Conservation (phyloP, 2,888 invertebrate genomes). For the Imbricaverruca yamaguchii region DNA sequence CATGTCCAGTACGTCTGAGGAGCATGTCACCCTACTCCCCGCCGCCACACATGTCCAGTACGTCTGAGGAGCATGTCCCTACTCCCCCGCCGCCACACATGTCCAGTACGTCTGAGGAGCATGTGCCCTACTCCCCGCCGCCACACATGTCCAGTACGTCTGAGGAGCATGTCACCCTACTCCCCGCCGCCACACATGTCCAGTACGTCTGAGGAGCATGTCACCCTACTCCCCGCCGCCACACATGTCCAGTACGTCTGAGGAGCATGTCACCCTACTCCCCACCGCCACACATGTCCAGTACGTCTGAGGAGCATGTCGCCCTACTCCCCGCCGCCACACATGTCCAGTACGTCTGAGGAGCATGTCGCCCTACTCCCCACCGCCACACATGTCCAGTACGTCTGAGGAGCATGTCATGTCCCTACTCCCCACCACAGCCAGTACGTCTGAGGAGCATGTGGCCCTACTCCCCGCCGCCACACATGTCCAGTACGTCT, state of each 20-base stretch:
- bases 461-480: slow-evolving; percentile 83
- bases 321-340: slow-evolving; percentile 82
- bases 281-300: slow-evolving; percentile 87
- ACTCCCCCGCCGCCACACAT: slow-evolving; percentile 84
- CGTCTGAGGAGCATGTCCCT: slow-evolving; percentile 64
- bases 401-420: slow-evolving; percentile 59
- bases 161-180: slow-evolving; percentile 72
- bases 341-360: slow-evolving; percentile 65
- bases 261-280: slow-evolving; percentile 78
- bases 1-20: slow-evolving; percentile 62
- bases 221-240: slow-evolving; percentile 85
- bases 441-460: slow-evolving; percentile 60
- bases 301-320: slow-evolving; percentile 61
- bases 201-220: slow-evolving; percentile 58
- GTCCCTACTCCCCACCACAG: slow-evolving; percentile 83
- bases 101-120: slow-evolving; percentile 61
- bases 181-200: slow-evolving; percentile 88
- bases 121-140: slow-evolving; percentile 81
- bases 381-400: slow-evolving; percentile 88
- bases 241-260: slow-evolving; percentile 69
- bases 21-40: slow-evolving; percentile 84
- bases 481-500: slow-evolving; percentile 73
- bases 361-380: slow-evolving; percentile 81
- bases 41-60: slow-evolving; percentile 85
- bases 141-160: slow-evolving; percentile 77